Percentiles rank a stretch among this genome's conserved stretches.
phyloP scores from a whole-genome alignment of 2,113 vertebrate species.

The Pollachius pollachius region DNA sequence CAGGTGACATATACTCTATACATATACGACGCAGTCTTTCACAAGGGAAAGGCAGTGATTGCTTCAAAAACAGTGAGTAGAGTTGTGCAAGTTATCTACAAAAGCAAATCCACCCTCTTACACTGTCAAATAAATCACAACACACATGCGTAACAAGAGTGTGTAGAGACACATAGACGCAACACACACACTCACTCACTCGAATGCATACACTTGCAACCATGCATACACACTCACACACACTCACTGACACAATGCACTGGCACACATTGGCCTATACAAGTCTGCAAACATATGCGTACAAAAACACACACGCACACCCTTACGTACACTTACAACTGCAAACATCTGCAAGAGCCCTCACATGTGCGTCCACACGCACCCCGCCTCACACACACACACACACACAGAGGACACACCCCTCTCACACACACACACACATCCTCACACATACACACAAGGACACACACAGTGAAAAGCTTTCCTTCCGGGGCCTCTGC shows the following conservation, averaged over 20 bases:
- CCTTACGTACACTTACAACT: not conserved
- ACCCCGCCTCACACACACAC: no score
- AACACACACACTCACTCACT: no score
- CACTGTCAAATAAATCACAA: conserved; percentile 21
- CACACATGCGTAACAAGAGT: not conserved
- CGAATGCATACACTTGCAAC: no score
- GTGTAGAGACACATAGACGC: no score
- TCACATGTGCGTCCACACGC: no score
- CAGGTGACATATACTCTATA: no score
- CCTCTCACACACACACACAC: conserved; percentile 10
- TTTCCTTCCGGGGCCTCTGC: conserved; percentile 12
- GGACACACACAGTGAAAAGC: not conserved
- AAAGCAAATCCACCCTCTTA: conserved; percentile 12
- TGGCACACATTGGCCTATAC: conserved; percentile 6
- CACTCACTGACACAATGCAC: not conserved
- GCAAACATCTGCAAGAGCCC: not conserved
- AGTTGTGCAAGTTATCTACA: conserved; percentile 28
- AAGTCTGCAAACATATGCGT: not conserved
- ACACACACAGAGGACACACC: no score
- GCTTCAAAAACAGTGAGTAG: no score
- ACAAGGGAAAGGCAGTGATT: no score
- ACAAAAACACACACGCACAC: not conserved
- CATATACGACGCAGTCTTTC: no score
- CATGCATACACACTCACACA: no score
- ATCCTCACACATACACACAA: not conserved